Evolutionary conservation across 1,140 invertebrate species (phyloP).

Genomic region (Halesus radiatus): DNA sequence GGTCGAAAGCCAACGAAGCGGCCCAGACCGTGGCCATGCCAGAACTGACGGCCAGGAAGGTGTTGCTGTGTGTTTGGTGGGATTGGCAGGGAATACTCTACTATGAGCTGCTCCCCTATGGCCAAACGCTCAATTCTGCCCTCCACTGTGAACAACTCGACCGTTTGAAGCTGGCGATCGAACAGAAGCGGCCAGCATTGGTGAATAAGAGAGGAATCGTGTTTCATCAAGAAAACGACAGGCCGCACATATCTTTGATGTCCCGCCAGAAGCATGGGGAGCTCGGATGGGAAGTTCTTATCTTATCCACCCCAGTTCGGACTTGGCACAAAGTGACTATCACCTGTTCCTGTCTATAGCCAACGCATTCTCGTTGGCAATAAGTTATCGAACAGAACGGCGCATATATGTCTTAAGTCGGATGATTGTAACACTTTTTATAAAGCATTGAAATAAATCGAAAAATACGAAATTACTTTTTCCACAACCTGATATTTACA

Average conservation of each 20-base stretch:
- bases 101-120: slow-evolving; percentile 13
- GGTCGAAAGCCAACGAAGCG: slow-evolving; percentile 22
- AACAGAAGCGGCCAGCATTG: slow-evolving; percentile 19
- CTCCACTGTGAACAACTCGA: slow-evolving; percentile 18
- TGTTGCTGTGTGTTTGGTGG: slow-evolving; percentile 18
- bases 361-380: too few species aligned
- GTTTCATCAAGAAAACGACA: slow-evolving; percentile 13
- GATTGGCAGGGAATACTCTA: slow-evolving; percentile 21
- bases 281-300: too few species aligned
- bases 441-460: slow-evolving; percentile 23
- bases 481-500: too few species aligned
- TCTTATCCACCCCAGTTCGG: too few species aligned
- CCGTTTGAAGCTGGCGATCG: slow-evolving; percentile 18
- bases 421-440: slow-evolving; percentile 23
- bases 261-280: too few species aligned
- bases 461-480: slow-evolving; percentile 26
- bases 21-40: slow-evolving; percentile 2
- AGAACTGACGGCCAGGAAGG: slow-evolving; percentile 21
- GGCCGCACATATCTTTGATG: slow-evolving; percentile 10
- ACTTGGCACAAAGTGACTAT: too few species aligned
- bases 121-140: slow-evolving; percentile 12
- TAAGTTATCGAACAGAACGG: slow-evolving; percentile 26
- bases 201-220: slow-evolving; percentile 16
- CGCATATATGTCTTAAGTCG: slow-evolving; percentile 10
- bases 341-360: too few species aligned